These are phyloP conservation scores for Delphinus delphis DNA, from an alignment of 2,113 vertebrate genomes.

Conservation along the genomic window DNA sequence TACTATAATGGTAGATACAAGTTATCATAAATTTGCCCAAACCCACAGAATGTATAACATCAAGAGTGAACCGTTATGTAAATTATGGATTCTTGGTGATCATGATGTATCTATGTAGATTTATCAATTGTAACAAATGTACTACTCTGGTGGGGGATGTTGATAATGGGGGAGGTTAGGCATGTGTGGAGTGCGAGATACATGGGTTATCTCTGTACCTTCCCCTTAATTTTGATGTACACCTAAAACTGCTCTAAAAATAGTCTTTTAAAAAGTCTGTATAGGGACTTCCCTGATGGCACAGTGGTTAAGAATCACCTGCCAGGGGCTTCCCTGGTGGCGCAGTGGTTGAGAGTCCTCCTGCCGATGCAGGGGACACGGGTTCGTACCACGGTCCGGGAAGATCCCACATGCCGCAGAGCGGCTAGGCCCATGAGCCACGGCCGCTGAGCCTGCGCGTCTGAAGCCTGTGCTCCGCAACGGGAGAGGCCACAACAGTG, in stretches of 20 bases:
- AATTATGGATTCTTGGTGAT: background rate
- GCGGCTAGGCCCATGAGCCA: no score
- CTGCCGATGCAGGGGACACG: no score
- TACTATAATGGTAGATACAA: background rate
- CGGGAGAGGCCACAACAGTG: no score
- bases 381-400: no score
- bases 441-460: no score
- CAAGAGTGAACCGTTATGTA: background rate
- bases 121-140: background rate
- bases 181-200: rapidly evolving
- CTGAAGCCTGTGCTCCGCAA: no score
- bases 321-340: no score
- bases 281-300: no score
- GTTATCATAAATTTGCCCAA: background rate
- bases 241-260: background rate
- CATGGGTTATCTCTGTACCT: background rate
- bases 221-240: background rate
- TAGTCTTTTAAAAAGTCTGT: background rate
- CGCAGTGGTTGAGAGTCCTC: no score
- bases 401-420: no score
- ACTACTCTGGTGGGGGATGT: background rate
- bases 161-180: background rate
- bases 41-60: background rate
- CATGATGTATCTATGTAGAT: background rate
- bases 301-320: no score